A percentile compares a stretch with the other conserved stretches of the same genome.
phyloP scores from a whole-genome alignment of 1,140 invertebrate genomes.

The Belonocnema kinseyi region DNA sequence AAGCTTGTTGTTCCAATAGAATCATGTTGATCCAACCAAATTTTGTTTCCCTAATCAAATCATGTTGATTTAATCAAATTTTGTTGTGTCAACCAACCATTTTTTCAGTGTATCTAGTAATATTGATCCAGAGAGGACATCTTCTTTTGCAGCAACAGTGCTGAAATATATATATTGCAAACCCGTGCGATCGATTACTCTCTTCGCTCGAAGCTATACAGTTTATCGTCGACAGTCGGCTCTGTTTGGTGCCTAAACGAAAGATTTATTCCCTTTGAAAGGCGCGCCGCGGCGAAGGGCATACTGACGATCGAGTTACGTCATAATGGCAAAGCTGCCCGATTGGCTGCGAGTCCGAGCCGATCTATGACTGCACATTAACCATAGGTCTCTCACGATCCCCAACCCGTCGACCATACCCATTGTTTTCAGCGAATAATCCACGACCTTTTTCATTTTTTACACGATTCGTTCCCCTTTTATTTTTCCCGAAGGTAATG shows the following conservation, averaged over 20 bases:
- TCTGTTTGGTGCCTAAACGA: slow-evolving; percentile 1
- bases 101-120: too few relatives aligned
- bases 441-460: neutral
- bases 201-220: neutral
- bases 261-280: slow-evolving; percentile 11
- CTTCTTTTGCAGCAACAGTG: too few relatives aligned
- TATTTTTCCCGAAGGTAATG: neutral
- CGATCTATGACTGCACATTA: slow-evolving; percentile 11
- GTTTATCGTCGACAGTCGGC: slow-evolving; percentile 5
- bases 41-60: too few relatives aligned
- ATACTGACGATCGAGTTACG: slow-evolving; percentile 7
- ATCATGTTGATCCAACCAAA: too few relatives aligned
- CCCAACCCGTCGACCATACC: neutral
- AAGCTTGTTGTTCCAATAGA: too few relatives aligned
- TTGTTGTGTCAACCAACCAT: too few relatives aligned
- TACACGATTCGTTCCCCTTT: slow-evolving; percentile 2
- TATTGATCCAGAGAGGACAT: too few relatives aligned
- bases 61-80: too few relatives aligned
- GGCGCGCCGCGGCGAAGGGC: slow-evolving; percentile 3
- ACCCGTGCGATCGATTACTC: neutral
- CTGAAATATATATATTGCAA: too few relatives aligned
- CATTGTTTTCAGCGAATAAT: neutral
- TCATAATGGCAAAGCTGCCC: slow-evolving; percentile 6
- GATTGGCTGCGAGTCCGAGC: neutral
- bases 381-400: slow-evolving; percentile 8